Evolutionary conservation across 2,888 invertebrate genomes (phyloP).

Genomic region (Caenorhabditis sp.): DNA sequence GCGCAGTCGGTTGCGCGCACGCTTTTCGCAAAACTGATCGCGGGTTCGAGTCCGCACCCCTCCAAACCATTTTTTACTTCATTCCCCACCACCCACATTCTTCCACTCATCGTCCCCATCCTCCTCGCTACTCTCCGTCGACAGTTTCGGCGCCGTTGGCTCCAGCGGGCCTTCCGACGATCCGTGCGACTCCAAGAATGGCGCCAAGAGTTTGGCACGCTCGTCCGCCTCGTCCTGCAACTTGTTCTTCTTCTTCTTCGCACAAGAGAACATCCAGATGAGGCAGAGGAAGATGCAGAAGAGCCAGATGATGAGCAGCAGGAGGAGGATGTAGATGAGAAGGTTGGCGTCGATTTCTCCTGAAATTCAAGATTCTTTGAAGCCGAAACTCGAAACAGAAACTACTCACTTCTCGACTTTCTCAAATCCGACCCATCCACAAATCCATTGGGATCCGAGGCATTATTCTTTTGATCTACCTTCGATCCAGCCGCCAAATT

Average conservation of each 20-base stretch:
- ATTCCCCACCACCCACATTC: conserved; percentile 6
- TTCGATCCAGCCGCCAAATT: background rate
- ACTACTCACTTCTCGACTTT: background rate
- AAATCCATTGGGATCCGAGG: background rate
- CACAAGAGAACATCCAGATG: conserved; percentile 49
- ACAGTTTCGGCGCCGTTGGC: conserved; percentile 1
- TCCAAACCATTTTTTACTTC: background rate
- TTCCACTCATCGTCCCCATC: conserved; percentile 42
- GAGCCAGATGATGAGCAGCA: conserved; percentile 41
- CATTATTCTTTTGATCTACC: background rate
- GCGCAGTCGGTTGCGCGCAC: background rate
- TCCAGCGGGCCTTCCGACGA: background rate
- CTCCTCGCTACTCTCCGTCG: conserved; percentile 29
- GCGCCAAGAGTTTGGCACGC: background rate
- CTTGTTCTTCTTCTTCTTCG: conserved; percentile 23
- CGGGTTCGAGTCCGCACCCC: background rate
- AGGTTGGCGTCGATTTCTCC: conserved; percentile 13
- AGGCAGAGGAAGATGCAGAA: conserved; percentile 38
- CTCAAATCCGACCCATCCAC: background rate
- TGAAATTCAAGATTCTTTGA: background rate
- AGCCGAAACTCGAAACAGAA: too few species aligned
- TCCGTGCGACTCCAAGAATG: background rate
- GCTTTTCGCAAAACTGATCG: background rate
- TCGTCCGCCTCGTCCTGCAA: conserved; percentile 9
- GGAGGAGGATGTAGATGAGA: conserved; percentile 24